A percentile compares a stretch with the other conserved stretches of the same genome.
Evolutionary conservation across 2,113 vertebrate genomes (phyloP).

Genomic region (Carettochelys insculpta): DNA sequence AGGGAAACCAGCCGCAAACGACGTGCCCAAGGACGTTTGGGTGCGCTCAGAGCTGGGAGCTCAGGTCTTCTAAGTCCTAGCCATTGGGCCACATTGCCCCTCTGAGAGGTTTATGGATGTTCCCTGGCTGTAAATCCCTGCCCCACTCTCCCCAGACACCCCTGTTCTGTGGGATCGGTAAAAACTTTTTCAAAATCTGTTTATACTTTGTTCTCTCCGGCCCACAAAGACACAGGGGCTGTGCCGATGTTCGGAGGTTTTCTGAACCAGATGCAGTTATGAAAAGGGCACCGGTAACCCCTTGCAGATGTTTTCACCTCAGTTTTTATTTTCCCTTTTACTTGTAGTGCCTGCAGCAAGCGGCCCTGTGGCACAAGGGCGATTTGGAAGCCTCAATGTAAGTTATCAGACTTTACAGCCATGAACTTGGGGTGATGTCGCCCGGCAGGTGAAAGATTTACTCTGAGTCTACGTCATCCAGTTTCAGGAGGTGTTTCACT

Average conservation of each 20-base stretch:
- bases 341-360: background rate
- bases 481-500: background rate
- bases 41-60: background rate
- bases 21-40: rapidly evolving
- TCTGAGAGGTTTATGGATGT: background rate
- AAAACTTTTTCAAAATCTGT: background rate
- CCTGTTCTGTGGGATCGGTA: rapidly evolving
- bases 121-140: rapidly evolving
- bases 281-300: background rate
- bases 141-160: rapidly evolving
- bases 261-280: background rate
- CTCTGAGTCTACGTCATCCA: background rate
- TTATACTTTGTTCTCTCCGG: background rate
- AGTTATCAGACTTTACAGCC: rapidly evolving
- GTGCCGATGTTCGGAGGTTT: background rate
- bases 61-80: background rate
- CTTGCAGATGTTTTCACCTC: rapidly evolving
- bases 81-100: background rate
- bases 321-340: background rate
- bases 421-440: background rate
- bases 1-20: background rate
- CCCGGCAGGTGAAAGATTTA: background rate
- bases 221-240: too few relatives aligned
- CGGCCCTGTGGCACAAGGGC: background rate
- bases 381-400: background rate